Evolutionary conservation across 2,888 invertebrate species (phyloP).

Genomic region (Latrodectus elegans): DNA sequence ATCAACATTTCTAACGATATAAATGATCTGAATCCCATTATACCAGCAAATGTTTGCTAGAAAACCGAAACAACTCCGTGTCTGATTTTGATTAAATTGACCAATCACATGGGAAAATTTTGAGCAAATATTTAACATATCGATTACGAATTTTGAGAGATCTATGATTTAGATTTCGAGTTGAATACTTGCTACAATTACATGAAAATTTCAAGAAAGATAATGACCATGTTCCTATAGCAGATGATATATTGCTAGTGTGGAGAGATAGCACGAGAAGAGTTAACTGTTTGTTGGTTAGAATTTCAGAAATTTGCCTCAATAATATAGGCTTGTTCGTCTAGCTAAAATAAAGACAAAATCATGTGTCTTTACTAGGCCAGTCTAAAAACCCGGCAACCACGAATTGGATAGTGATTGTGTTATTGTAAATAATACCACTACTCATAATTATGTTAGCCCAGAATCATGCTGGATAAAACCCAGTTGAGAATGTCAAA

Average conservation of each 20-base stretch:
- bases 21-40: not conserved
- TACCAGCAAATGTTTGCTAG: not conserved
- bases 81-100: not conserved
- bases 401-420: too few relatives aligned
- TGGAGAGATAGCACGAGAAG: too few relatives aligned
- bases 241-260: not conserved
- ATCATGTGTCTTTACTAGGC: too few relatives aligned
- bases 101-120: not conserved
- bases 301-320: too few relatives aligned
- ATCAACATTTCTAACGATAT: not conserved
- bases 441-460: too few relatives aligned
- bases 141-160: not conserved
- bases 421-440: too few relatives aligned
- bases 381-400: too few relatives aligned
- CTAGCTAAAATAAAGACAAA: too few relatives aligned
- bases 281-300: too few relatives aligned
- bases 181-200: not conserved
- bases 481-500: too few relatives aligned
- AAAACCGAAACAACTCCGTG: not conserved
- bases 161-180: not conserved
- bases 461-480: too few relatives aligned
- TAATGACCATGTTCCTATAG: not conserved
- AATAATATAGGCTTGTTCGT: too few relatives aligned
- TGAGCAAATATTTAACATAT: not conserved
- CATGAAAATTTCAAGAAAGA: not conserved